Base-by-base conservation (phyloP, 2,888 invertebrate genomes). In the Euphydryas editha region DNA sequence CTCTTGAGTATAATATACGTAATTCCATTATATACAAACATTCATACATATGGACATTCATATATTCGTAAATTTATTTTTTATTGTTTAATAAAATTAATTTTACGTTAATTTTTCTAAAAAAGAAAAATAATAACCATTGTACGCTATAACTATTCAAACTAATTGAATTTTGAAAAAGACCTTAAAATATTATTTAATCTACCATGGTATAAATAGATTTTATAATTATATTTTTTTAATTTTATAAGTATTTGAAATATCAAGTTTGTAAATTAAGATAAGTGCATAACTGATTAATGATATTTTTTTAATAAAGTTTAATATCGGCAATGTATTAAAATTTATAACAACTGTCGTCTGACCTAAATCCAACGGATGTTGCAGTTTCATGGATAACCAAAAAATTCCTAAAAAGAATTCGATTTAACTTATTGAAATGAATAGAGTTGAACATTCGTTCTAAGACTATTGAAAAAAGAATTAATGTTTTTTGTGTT, bases 311-410 rank as follows among this genome's bases (percentile, higher is more conserved):
- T 55, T 54, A 62, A 75, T 64, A 65, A 66, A 62, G 65, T 69
- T 67, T 69, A 67, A 72, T 69, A 68, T 68, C 67, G 68, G 65
- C 62, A 62, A 59, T 60, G 42, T 49, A 15, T n/a, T 20, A 36
- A 36, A 30, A 61, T 71, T 75, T 75, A n/a, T 76, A 76, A 78
- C 84, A 81, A 85, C 85, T 86, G 88, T 88, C 86, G 82, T 77
- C 82, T 90, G 88, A 91, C 90, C 91, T 83, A 90, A 89, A 90
- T 90, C 85, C 84, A 82, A 78, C 86, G 88, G 88, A 88, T 89
- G 86, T 88, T 77, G 79, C 82, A 77, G 80, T 79, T 82, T 81
- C 78, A 75, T 79, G 75, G 72, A 78, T 79, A 75, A 62, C 65
- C 70, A 85, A 86, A 87, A 84, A 86, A 78, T 60, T 30, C 74